A percentile compares a stretch with the other conserved stretches of the same genome.
Conservation (phyloP, 2,113 vertebrate species). For the Garra rufa region DNA sequence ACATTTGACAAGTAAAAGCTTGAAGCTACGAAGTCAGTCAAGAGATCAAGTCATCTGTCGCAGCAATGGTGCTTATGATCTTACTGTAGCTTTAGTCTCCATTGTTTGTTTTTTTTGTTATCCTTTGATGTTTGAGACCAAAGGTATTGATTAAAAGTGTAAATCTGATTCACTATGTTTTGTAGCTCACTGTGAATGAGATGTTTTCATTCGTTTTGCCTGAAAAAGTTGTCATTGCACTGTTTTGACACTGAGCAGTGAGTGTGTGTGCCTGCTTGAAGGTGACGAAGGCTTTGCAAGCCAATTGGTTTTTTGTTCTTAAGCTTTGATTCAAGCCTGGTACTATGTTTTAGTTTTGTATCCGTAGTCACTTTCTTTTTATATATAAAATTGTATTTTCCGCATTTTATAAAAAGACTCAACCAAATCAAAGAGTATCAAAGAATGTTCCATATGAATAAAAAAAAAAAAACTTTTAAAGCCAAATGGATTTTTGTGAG, state of each 20-base stretch:
- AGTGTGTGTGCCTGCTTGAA: slow-evolving; percentile 43
- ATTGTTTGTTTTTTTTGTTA: background rate
- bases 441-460: slow-evolving; percentile 57
- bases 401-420: slow-evolving; percentile 62
- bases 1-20: background rate
- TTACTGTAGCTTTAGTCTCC: slow-evolving; percentile 8
- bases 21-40: slow-evolving; percentile 16
- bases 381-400: slow-evolving; percentile 62
- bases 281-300: slow-evolving; percentile 51
- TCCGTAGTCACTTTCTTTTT: slow-evolving; percentile 52
- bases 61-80: slow-evolving; percentile 2
- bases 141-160: slow-evolving; percentile 42
- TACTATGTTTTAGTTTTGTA: slow-evolving; percentile 57
- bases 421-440: slow-evolving; percentile 56
- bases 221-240: slow-evolving; percentile 57
- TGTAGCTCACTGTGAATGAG: slow-evolving; percentile 36
- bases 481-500: background rate
- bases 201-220: slow-evolving; percentile 31
- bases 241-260: slow-evolving; percentile 52
- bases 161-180: slow-evolving; percentile 17
- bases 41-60: slow-evolving; percentile 14
- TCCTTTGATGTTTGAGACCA: slow-evolving; percentile 55
- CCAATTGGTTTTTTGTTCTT: slow-evolving; percentile 34
- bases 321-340: slow-evolving; percentile 50
- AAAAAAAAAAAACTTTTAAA: slow-evolving; percentile 41